These are phyloP conservation scores for Wiebesia pumilae DNA, from an alignment of 1,140 invertebrate species.

Conservation along the genomic window DNA sequence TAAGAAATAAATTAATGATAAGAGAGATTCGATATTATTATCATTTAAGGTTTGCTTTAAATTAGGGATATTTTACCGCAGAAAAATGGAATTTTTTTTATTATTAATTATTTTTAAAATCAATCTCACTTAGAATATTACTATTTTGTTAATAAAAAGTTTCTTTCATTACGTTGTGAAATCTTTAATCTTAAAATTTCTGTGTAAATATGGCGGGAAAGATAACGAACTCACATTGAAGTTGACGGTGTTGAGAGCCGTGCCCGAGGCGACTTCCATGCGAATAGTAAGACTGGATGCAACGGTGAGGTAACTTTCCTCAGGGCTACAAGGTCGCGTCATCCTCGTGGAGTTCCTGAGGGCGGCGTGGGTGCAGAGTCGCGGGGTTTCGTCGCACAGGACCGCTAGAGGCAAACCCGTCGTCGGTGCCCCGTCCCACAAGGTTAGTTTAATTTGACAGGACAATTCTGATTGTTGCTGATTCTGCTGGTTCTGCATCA, in stretches of 20 bases:
- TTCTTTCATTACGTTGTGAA: no score
- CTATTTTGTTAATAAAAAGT: no score
- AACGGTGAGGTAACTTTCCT: constrained; percentile 87
- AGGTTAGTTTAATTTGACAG: constrained; percentile 66
- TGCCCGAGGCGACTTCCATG: constrained; percentile 73
- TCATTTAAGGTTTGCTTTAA: no score
- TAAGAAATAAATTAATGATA: no score
- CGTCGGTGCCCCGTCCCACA: constrained; percentile 69
- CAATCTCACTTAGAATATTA: no score
- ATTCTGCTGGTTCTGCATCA: constrained; percentile 14
- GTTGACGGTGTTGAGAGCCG: constrained; percentile 75
- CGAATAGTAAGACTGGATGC: constrained; percentile 75
- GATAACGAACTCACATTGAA: constrained; percentile 66
- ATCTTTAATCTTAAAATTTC: no score
- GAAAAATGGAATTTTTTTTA: no score
- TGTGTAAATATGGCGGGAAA: background rate
- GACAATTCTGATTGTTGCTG: constrained; percentile 37
- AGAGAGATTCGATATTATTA: no score
- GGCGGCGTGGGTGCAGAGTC: constrained; percentile 87
- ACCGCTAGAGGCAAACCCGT: constrained; percentile 76
- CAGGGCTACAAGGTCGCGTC: constrained; percentile 83
- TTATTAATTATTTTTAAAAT: no score
- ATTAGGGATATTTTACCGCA: no score
- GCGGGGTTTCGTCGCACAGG: constrained; percentile 85
- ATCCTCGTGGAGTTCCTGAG: constrained; percentile 83